phyloP scores from a whole-genome alignment of 2,888 invertebrate genomes.

The Hartigia nigra region DNA sequence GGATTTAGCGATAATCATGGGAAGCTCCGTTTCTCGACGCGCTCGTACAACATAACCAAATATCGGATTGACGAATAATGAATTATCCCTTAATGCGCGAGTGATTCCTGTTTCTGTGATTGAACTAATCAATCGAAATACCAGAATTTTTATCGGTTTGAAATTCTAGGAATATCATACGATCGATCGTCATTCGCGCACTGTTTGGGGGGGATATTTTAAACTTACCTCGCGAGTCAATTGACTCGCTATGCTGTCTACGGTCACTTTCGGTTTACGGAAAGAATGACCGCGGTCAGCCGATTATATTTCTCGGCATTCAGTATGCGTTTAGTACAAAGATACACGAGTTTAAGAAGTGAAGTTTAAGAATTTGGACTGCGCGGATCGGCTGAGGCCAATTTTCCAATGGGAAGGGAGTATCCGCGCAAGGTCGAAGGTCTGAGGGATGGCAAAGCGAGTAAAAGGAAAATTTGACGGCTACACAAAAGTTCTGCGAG shows the following conservation, averaged over 20 bases:
- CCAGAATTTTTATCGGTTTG: neutral
- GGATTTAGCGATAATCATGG: neutral
- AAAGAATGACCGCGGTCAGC: slow-evolving; percentile 21
- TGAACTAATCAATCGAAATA: neutral
- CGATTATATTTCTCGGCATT: slow-evolving; percentile 41
- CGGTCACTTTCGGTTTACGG: neutral
- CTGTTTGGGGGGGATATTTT: neutral
- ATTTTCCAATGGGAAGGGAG: neutral
- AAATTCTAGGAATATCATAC: neutral
- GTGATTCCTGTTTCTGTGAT: neutral
- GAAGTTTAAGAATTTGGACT: slow-evolving; percentile 6
- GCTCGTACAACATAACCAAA: slow-evolving; percentile 31
- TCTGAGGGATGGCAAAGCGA: neutral
- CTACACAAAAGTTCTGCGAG: neutral
- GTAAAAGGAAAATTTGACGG: neutral
- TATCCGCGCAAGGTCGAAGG: neutral
- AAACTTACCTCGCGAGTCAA: neutral
- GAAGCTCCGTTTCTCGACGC: slow-evolving; percentile 1
- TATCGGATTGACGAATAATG: slow-evolving; percentile 46
- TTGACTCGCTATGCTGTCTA: neutral
- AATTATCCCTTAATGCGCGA: slow-evolving; percentile 9
- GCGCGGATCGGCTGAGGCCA: slow-evolving; percentile 1
- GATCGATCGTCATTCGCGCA: neutral
- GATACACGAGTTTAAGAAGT: slow-evolving; percentile 36
- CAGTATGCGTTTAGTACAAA: slow-evolving; percentile 55